Percentiles rank a stretch among this genome's conserved stretches.
These are phyloP conservation scores for Pipistrellus pipistrellus DNA, from an alignment of 2,797 vertebrate genomes.

Conservation along the genomic window DNA sequence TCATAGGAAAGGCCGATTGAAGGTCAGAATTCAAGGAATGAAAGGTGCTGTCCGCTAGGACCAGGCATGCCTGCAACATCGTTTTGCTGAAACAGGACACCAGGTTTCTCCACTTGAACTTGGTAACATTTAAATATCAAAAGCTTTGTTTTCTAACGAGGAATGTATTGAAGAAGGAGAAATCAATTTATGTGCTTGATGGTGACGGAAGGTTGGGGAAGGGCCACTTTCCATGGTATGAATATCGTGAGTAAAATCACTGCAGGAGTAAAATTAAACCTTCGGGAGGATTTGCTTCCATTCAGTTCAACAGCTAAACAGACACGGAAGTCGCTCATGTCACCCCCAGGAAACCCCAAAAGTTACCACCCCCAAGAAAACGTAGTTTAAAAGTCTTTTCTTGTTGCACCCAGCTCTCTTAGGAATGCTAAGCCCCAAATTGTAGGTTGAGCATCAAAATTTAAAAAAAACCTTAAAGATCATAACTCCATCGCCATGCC, in stretches of 20 bases:
- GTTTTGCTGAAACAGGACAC: slow-evolving; percentile 77
- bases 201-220: slow-evolving; percentile 88
- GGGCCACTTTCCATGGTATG: slow-evolving; percentile 89
- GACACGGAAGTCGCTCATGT: slow-evolving; percentile 89
- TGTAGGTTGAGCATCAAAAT: slow-evolving; percentile 83
- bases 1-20: slow-evolving; percentile 83
- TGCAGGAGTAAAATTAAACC: slow-evolving; percentile 90
- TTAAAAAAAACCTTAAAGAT: slow-evolving; percentile 87
- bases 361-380: slow-evolving; percentile 85
- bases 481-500: slow-evolving; percentile 90
- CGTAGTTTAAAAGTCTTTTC: slow-evolving; percentile 74
- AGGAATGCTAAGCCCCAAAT: slow-evolving; percentile 83
- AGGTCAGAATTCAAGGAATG: slow-evolving; percentile 83
- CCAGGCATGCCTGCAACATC: slow-evolving; percentile 81
- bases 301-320: slow-evolving; percentile 90
- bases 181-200: slow-evolving; percentile 90
- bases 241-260: slow-evolving; percentile 83
- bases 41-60: slow-evolving; percentile 78
- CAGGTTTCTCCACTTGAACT: slow-evolving; percentile 84
- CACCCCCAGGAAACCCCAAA: slow-evolving; percentile 87
- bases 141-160: slow-evolving; percentile 89
- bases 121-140: slow-evolving; percentile 88
- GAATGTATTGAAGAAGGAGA: slow-evolving; percentile 85
- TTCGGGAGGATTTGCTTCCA: slow-evolving; percentile 90
- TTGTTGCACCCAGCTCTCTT: slow-evolving; percentile 72